Base-by-base conservation (phyloP, 1,140 invertebrate genomes). In the Drosophila punjabiensis region DNA sequence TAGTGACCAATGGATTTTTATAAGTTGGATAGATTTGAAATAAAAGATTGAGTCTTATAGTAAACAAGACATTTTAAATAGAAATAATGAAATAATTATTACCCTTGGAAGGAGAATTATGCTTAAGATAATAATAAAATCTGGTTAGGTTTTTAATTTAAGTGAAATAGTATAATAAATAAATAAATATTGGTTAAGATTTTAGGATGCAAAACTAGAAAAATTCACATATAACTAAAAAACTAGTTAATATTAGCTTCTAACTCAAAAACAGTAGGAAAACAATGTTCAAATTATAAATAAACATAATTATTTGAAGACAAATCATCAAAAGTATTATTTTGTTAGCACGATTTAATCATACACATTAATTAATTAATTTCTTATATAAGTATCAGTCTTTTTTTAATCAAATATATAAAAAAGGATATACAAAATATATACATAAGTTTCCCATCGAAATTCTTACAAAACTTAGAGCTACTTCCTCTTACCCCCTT, bases 141-240 rank as follows among this genome's bases (percentile, higher is more conserved):
- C 1, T 55, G 5, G 1, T 4, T 14, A 0, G 5, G 10, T 13
- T 33, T 11, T 53, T 18, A 3, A 11, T 18, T 52, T 13, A 11
- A n/a, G 6, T 30, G 1, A 4, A 10, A 52, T n/a, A 0, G 4
- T 1, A 4, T 4, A 5, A 5, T 1, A 10, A 30, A 5, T 30
- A 30, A 30, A n/a, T n/a, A n/a, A 0, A 50, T 10, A 48, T 30
- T 8, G 16, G 5, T 16, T 28, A 28, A 0, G 8, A 30, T 30
- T 5, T n/a, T n/a, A n/a, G n/a, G 1, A 5, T 28, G 14, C 16
- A 28, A 48, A 20, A 0, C 0, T 1, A 8, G 1, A 16, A 1
- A 16, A 10, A 10, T 9, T 14, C 4, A 28, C 14, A 8, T 48
- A 0, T 8, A 28, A 16, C 4, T 9, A n/a, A 52, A 24, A 24